Conservation (phyloP, 1,140 invertebrate species). For the Aphelinus certus region DNA sequence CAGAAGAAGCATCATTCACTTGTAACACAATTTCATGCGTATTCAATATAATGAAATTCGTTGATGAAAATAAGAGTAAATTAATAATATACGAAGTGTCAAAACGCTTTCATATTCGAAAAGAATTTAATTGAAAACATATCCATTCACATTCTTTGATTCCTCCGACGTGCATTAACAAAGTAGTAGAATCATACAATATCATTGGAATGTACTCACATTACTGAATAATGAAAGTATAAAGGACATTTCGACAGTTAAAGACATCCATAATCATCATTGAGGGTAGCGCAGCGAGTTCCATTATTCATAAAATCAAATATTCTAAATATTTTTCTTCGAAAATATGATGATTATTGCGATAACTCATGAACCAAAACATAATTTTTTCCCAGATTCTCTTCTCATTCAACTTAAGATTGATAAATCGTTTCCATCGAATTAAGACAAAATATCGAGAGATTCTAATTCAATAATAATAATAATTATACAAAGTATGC, state of each 20-base stretch:
- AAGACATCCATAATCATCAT: not conserved
- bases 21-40: constrained; percentile 26
- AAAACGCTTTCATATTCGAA: constrained; percentile 13
- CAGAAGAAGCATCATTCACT: constrained; percentile 23
- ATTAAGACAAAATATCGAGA: not conserved
- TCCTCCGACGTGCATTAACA: constrained; percentile 34
- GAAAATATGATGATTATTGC: too few species aligned
- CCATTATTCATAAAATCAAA: not conserved
- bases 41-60: not conserved
- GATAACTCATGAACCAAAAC: too few species aligned
- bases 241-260: not conserved
- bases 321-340: too few species aligned
- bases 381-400: too few species aligned
- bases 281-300: not conserved
- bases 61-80: too few species aligned
- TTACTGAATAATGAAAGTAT: constrained; percentile 31
- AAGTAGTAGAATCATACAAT: constrained; percentile 11
- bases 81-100: constrained; percentile 23
- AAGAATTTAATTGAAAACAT: constrained; percentile 1
- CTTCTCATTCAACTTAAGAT: too few species aligned
- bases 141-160: constrained; percentile 30
- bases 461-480: not conserved
- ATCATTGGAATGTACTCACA: constrained; percentile 23
- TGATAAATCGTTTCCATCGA: too few species aligned
- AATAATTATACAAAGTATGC: not conserved